Conservation (phyloP, 2,113 vertebrate genomes). For the Lethenteron reissneri region DNA sequence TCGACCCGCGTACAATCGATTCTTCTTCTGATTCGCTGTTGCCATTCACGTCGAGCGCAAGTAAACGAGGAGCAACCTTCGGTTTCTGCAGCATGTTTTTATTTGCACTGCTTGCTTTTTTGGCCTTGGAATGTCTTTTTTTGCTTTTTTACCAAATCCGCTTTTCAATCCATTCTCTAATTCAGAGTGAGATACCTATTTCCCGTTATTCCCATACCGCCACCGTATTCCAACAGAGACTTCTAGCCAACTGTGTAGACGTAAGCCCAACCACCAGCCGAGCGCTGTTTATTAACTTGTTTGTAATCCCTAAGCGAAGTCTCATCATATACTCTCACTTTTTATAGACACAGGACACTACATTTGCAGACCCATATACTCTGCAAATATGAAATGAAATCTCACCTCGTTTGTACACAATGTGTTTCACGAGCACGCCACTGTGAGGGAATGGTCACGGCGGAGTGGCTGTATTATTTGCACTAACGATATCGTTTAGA, state of each 20-base stretch:
- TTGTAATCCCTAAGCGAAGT: slow-evolving; percentile 1
- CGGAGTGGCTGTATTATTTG: background rate
- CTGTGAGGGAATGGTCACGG: background rate
- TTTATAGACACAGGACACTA: slow-evolving; percentile 1
- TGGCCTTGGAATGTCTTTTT: too few relatives aligned
- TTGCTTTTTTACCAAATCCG: too few relatives aligned
- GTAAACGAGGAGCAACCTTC: too few relatives aligned
- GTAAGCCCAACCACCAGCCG: background rate
- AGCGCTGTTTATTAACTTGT: background rate
- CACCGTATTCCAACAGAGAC: background rate
- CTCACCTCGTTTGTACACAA: slow-evolving; percentile 3
- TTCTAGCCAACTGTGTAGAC: background rate
- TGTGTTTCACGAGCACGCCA: background rate
- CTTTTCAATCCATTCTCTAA: too few relatives aligned
- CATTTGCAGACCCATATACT: background rate
- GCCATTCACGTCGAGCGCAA: too few relatives aligned
- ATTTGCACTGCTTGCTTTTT: too few relatives aligned
- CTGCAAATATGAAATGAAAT: background rate
- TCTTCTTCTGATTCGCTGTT: too few relatives aligned
- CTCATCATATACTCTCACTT: background rate
- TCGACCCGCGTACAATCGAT: too few relatives aligned
- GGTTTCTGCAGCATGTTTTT: too few relatives aligned
- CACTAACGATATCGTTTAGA: background rate
- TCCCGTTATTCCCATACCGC: background rate
- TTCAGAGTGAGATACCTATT: background rate